Evolutionary conservation across 1,140 invertebrate genomes (phyloP).

Genomic region (Pteromalus puparum): DNA sequence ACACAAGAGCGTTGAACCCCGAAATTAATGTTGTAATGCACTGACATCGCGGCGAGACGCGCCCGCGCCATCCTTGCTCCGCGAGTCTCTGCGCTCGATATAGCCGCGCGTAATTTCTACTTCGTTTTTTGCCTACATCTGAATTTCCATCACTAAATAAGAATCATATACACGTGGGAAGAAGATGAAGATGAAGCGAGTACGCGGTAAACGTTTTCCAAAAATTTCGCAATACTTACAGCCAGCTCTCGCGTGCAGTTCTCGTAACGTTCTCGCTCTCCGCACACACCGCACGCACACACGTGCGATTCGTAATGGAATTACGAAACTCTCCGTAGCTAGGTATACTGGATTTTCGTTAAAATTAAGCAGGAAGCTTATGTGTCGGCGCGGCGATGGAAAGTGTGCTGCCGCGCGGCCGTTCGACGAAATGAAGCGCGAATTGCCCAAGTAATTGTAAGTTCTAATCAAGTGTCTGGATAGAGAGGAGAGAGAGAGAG

Average conservation of each 20-base stretch:
- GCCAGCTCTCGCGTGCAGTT: neutral
- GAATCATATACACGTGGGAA: too few species aligned
- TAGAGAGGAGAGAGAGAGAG: neutral
- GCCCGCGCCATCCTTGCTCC: neutral
- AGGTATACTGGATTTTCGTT: constrained; percentile 25
- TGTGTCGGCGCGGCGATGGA: neutral
- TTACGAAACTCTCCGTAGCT: constrained; percentile 10
- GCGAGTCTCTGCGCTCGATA: neutral
- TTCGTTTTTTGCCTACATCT: too few species aligned
- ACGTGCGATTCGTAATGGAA: neutral
- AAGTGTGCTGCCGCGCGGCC: neutral
- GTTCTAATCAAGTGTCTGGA: constrained; percentile 37
- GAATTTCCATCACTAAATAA: too few species aligned
- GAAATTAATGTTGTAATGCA: constrained; percentile 64
- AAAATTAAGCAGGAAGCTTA: constrained; percentile 19
- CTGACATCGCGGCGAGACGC: constrained; percentile 36
- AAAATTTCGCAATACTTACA: too few species aligned
- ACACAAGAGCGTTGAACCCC: constrained; percentile 65
- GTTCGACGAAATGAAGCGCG: constrained; percentile 38
- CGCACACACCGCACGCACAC: too few species aligned
- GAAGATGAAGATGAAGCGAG: too few species aligned
- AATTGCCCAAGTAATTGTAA: constrained; percentile 49
- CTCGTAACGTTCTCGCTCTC: neutral
- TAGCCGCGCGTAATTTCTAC: neutral
- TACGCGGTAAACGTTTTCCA: too few species aligned